phyloP scores from a whole-genome alignment of 1,140 invertebrate species.

The Aphelenchoides besseyi region DNA sequence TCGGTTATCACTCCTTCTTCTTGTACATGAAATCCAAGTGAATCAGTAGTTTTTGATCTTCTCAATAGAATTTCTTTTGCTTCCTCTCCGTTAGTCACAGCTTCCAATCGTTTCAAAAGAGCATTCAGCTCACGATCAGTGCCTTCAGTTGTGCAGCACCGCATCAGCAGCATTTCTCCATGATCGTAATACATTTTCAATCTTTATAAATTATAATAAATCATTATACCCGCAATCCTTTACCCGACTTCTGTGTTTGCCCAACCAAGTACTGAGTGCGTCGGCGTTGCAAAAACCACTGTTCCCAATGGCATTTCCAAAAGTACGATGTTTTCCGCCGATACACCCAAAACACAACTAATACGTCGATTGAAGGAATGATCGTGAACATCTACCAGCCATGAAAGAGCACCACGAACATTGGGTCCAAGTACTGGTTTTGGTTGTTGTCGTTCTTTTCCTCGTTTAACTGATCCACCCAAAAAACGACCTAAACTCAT shows the following conservation, averaged over 20 bases:
- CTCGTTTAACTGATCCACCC: constrained; percentile 67
- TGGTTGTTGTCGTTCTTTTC: constrained; percentile 71
- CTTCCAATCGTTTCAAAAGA: constrained; percentile 47
- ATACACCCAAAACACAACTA: constrained; percentile 81
- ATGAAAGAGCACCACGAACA: constrained; percentile 73
- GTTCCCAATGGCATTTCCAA: constrained; percentile 77
- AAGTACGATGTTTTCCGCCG: constrained; percentile 79
- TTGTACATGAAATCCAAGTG: constrained; percentile 91
- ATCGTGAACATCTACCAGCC: constrained; percentile 73
- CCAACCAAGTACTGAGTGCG: constrained; percentile 79
- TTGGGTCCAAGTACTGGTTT: constrained; percentile 71
- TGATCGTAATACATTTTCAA: constrained; percentile 62
- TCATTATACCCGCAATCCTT: not conserved
- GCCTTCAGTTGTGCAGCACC: constrained; percentile 51
- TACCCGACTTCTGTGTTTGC: constrained; percentile 63
- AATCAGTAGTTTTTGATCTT: constrained; percentile 76
- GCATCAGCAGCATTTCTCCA: constrained; percentile 56
- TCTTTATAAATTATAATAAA: no score
- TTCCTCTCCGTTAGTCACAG: constrained; percentile 60
- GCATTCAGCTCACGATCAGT: constrained; percentile 49
- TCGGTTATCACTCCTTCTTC: constrained; percentile 90
- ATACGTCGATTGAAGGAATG: constrained; percentile 70
- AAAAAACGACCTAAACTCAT: constrained; percentile 50
- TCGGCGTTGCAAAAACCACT: constrained; percentile 81
- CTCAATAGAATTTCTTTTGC: constrained; percentile 70